Percentiles rank a stretch among this genome's conserved stretches.
These are phyloP conservation scores for Drosophila aff. DNA, from an alignment of 1,140 invertebrate genomes.

Conservation along the genomic window DNA sequence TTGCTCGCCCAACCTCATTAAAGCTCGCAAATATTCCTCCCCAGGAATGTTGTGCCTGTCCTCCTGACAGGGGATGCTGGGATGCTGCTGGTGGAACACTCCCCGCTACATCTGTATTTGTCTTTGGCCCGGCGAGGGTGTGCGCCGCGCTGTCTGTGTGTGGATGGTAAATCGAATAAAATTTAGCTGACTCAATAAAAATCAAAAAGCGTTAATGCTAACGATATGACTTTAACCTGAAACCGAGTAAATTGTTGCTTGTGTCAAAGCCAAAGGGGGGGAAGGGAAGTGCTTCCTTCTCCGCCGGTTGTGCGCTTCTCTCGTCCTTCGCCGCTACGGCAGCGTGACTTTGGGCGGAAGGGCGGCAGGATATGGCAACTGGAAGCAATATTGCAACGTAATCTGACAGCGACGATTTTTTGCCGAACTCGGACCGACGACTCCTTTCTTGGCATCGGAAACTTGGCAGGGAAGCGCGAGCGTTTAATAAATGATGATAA, in stretches of 20 bases:
- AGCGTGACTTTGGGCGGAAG: slow-evolving; percentile 66
- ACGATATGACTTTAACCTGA: slow-evolving; percentile 85
- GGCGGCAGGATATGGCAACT: slow-evolving; percentile 77
- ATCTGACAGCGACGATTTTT: slow-evolving; percentile 81
- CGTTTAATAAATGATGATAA: slow-evolving; percentile 80
- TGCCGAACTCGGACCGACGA: slow-evolving; percentile 47
- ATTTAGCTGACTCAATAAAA: slow-evolving; percentile 85
- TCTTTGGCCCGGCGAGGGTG: slow-evolving; percentile 28
- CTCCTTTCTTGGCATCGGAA: slow-evolving; percentile 67
- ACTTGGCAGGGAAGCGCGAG: slow-evolving; percentile 47
- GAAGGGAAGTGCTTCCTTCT: slow-evolving; percentile 9
- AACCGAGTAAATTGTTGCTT: slow-evolving; percentile 82
- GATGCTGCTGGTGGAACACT: slow-evolving; percentile 22
- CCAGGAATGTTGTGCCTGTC: slow-evolving; percentile 67
- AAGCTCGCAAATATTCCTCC: slow-evolving; percentile 80
- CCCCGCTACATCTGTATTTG: slow-evolving; percentile 38
- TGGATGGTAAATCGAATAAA: slow-evolving; percentile 83
- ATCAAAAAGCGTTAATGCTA: slow-evolving; percentile 85
- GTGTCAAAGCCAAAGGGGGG: slow-evolving; percentile 71
- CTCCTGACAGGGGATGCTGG: slow-evolving; percentile 41
- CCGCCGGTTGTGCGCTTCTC: slow-evolving; percentile 1
- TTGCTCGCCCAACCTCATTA: slow-evolving; percentile 79
- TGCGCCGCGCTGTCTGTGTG: slow-evolving; percentile 26
- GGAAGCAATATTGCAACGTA: slow-evolving; percentile 81
- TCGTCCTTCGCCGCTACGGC: slow-evolving; percentile 28